Evolutionary conservation across 2,113 vertebrate species (phyloP).

Genomic region (Taurulus bubalis): DNA sequence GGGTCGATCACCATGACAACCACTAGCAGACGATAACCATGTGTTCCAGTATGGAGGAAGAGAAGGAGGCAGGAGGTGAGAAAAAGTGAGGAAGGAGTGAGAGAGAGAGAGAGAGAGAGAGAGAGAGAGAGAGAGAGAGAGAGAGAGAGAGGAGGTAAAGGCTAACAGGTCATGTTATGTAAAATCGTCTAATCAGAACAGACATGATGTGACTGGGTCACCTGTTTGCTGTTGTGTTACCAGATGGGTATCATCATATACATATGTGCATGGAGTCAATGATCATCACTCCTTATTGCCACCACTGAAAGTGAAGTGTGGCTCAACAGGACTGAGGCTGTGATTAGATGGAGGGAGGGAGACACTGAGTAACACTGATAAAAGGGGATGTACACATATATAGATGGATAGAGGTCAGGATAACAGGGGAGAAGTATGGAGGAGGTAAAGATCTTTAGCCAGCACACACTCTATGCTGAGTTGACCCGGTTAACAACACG

Average conservation of each 20-base stretch:
- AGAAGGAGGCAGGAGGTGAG: slow-evolving; percentile 19
- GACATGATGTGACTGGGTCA: slow-evolving; percentile 6
- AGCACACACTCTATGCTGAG: slow-evolving; percentile 15
- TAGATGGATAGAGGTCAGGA: slow-evolving; percentile 12
- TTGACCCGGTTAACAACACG: slow-evolving; percentile 42
- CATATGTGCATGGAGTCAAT: background rate
- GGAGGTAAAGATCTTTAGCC: background rate
- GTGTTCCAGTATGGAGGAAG: slow-evolving; percentile 67
- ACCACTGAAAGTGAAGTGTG: background rate
- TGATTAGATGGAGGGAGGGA: slow-evolving; percentile 5
- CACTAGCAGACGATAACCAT: slow-evolving; percentile 76
- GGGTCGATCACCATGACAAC: slow-evolving; percentile 83
- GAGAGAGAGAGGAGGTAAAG: slow-evolving; percentile 34
- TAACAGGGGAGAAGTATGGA: background rate
- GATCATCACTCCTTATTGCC: slow-evolving; percentile 7
- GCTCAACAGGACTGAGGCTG: slow-evolving; percentile 11
- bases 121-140: slow-evolving; percentile 33
- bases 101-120: slow-evolving; percentile 24
- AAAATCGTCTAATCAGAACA: background rate
- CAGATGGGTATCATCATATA: background rate
- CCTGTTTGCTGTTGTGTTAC: background rate
- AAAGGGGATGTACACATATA: too few relatives aligned
- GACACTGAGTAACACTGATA: background rate
- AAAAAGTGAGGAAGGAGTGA: background rate
- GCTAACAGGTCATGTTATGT: slow-evolving; percentile 48